phyloP scores from a whole-genome alignment of 2,797 vertebrate genomes.

The Trichosurus vulpecula region DNA sequence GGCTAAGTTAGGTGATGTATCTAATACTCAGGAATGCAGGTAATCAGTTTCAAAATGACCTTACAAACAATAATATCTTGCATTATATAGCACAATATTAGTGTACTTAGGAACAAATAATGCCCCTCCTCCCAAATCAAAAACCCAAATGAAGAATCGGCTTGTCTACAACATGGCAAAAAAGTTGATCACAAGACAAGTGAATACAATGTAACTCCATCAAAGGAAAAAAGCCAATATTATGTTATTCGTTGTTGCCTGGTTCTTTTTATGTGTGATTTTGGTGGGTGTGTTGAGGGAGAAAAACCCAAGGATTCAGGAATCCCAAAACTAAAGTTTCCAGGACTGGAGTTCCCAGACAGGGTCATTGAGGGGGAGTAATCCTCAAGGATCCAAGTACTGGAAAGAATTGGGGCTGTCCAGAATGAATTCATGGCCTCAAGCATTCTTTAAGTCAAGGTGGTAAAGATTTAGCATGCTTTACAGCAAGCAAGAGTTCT shows the following conservation, averaged over 20 bases:
- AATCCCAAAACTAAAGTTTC: too few relatives aligned
- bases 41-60: slow-evolving; percentile 14
- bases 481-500: too few relatives aligned
- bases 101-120: neutral
- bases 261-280: neutral
- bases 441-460: too few relatives aligned
- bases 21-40: neutral
- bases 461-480: too few relatives aligned
- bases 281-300: too few relatives aligned
- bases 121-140: neutral
- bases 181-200: neutral
- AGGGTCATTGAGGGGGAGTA: too few relatives aligned
- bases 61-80: neutral
- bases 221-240: neutral
- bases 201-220: neutral
- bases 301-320: too few relatives aligned
- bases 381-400: too few relatives aligned
- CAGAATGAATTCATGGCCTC: too few relatives aligned
- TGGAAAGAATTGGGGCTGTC: too few relatives aligned
- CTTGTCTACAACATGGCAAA: neutral
- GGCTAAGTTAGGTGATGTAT: neutral
- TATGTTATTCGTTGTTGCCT: neutral
- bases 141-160: neutral
- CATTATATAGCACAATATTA: slow-evolving; percentile 16
- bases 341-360: too few relatives aligned